Percentiles rank a stretch among this genome's conserved stretches.
Evolutionary conservation across 1,140 invertebrate genomes (phyloP).

Genomic region (Xylocopa sonorina): DNA sequence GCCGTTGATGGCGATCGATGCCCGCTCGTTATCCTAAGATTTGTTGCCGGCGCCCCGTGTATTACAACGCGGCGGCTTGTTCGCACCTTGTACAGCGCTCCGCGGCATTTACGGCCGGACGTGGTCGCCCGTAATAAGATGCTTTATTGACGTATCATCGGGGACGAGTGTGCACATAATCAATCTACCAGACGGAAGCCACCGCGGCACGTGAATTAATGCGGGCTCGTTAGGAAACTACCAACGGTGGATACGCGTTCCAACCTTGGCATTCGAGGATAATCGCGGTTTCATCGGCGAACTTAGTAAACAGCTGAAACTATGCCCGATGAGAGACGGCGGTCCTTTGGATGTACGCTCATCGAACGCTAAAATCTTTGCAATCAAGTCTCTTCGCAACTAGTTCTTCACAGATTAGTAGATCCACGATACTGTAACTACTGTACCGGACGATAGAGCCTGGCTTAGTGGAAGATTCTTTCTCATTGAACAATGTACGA

Average conservation of each 20-base stretch:
- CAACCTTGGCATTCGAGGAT: neutral
- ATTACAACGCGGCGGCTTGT: constrained; percentile 37
- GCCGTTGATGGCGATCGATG: constrained; percentile 66
- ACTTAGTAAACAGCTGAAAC: neutral
- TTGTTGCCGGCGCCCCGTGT: constrained; percentile 52
- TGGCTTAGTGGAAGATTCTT: neutral
- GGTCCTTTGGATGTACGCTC: no score
- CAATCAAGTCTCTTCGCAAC: no score
- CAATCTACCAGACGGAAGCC: constrained; percentile 19
- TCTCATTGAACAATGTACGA: neutral
- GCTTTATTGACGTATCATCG: constrained; percentile 44
- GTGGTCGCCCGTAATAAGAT: constrained; percentile 35
- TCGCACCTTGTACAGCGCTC: constrained; percentile 40
- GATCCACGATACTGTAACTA: no score
- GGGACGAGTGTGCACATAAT: constrained; percentile 18
- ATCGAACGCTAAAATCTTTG: no score
- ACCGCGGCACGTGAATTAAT: constrained; percentile 29
- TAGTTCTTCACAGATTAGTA: no score
- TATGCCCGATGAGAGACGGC: no score
- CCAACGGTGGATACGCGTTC: neutral
- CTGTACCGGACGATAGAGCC: neutral
- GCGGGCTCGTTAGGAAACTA: constrained; percentile 1
- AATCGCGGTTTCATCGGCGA: neutral
- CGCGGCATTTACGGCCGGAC: constrained; percentile 11
- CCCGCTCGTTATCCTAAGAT: constrained; percentile 63